A percentile compares a stretch with the other conserved stretches of the same genome.
These are phyloP conservation scores for Pristionchus mayeri DNA, from an alignment of 2,888 invertebrate genomes.

Conservation along the genomic window DNA sequence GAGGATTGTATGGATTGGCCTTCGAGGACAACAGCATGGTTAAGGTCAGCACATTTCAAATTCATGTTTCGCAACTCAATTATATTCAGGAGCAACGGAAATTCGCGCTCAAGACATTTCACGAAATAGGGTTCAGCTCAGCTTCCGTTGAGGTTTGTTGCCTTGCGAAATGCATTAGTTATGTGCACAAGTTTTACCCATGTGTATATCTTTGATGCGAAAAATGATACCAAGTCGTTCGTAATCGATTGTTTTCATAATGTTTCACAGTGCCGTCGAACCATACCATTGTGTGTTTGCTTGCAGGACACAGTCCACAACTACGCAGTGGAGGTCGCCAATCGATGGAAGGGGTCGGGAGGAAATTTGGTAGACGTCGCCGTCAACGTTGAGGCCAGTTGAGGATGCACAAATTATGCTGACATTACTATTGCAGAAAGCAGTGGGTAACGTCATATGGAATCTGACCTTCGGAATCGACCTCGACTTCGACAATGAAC, in stretches of 20 bases:
- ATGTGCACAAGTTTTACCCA: no score
- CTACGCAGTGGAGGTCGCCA: background rate
- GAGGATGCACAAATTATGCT: background rate
- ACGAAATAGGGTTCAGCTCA: background rate
- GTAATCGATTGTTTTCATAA: background rate
- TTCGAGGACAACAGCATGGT: conserved; percentile 14
- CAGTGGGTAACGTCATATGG: background rate
- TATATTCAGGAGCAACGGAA: background rate
- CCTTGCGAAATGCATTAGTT: no score
- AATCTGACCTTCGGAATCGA: background rate
- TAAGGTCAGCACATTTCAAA: background rate
- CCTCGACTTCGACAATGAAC: background rate
- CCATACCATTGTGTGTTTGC: no score
- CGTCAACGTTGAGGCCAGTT: background rate
- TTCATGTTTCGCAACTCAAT: background rate
- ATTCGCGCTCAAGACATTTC: background rate
- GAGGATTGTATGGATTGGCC: background rate
- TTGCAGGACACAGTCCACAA: background rate
- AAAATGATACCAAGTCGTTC: no score
- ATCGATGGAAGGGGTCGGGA: background rate
- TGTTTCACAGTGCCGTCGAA: no score
- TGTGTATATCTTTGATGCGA: no score
- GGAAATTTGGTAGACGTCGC: background rate
- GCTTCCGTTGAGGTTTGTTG: background rate
- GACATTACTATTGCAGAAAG: no score